Percentiles rank a stretch among this genome's conserved stretches.
Evolutionary conservation across 2,113 vertebrate genomes (phyloP).

Genomic region (Cacatua alba): DNA sequence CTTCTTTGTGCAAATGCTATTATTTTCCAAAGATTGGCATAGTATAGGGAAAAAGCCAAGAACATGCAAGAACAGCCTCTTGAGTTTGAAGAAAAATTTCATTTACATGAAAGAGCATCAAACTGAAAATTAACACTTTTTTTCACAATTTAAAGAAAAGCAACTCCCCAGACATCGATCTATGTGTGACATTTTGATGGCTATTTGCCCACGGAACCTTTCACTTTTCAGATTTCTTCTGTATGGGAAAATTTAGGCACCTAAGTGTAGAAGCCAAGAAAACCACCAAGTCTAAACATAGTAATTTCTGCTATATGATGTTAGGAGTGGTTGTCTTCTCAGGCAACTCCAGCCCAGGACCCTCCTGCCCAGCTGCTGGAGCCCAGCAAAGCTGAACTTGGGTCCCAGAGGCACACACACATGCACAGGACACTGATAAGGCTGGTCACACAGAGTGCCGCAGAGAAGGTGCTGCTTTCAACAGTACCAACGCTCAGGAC

Average conservation of each 20-base stretch:
- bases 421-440: too few relatives aligned
- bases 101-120: background rate
- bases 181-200: background rate
- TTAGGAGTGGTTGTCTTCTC: background rate
- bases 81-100: background rate
- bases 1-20: background rate
- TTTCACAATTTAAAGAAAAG: background rate
- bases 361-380: background rate
- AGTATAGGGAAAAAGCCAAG: background rate
- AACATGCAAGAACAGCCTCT: background rate
- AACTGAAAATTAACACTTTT: background rate
- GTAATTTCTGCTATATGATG: accelerated
- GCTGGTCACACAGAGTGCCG: background rate
- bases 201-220: background rate
- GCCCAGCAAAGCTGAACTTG: background rate
- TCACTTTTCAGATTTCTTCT: background rate
- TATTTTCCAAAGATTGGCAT: background rate
- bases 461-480: background rate
- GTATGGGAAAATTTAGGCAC: background rate
- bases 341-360: background rate
- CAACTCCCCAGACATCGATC: background rate
- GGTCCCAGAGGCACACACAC: background rate
- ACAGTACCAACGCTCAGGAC: accelerated
- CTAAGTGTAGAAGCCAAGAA: background rate
- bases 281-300: background rate